phyloP scores from a whole-genome alignment of 2,797 vertebrate species.

The Poeciliopsis infans region DNA sequence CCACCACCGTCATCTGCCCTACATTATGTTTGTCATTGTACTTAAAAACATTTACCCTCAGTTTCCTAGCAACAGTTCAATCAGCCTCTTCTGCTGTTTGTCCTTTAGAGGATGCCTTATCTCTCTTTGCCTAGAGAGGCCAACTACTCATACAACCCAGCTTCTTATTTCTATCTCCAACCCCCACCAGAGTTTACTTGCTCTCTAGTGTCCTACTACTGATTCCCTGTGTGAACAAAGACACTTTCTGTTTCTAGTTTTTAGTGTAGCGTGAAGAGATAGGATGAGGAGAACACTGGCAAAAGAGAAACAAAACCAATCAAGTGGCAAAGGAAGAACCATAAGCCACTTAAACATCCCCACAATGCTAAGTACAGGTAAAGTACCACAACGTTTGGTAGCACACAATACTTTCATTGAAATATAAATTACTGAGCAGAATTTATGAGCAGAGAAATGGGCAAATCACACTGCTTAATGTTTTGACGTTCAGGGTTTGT shows the following conservation, averaged over 20 bases:
- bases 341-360: neutral
- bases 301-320: neutral
- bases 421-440: neutral
- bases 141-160: slow-evolving; percentile 1
- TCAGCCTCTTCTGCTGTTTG: neutral
- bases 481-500: neutral
- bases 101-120: neutral
- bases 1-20: neutral
- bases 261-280: neutral
- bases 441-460: neutral
- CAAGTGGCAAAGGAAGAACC: neutral
- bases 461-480: neutral
- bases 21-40: neutral
- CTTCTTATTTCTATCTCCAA: neutral
- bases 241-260: neutral
- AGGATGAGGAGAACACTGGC: neutral
- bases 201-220: neutral
- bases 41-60: slow-evolving; percentile 1
- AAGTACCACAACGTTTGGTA: neutral
- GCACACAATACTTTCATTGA: neutral
- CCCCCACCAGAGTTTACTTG: neutral
- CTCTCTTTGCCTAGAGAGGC: neutral
- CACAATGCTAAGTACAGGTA: neutral
- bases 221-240: neutral
- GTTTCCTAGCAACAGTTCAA: slow-evolving; percentile 16